phyloP scores from a whole-genome alignment of 2,797 vertebrate genomes.

The Malurus leucopterus region DNA sequence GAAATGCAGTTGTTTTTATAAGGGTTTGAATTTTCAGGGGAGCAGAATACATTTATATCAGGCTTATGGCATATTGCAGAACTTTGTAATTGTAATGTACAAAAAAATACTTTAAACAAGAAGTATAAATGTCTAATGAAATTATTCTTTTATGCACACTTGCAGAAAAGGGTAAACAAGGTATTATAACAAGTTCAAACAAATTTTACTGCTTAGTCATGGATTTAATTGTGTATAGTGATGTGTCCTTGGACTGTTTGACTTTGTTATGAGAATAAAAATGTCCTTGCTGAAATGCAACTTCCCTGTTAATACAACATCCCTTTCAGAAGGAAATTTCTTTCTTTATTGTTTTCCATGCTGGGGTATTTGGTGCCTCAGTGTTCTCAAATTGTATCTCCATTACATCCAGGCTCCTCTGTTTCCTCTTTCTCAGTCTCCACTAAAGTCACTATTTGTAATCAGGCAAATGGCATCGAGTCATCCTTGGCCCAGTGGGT shows the following conservation, averaged over 20 bases:
- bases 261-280: neutral
- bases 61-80: neutral
- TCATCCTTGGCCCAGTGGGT: neutral
- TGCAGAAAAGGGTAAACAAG: neutral
- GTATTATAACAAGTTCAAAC: neutral
- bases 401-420: neutral
- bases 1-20: neutral
- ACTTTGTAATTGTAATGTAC: neutral
- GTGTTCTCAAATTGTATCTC: neutral
- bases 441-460: neutral
- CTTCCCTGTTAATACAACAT: neutral
- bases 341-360: neutral
- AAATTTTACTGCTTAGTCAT: neutral
- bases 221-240: neutral
- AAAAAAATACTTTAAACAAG: neutral
- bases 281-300: neutral
- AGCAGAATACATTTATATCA: neutral
- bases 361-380: neutral
- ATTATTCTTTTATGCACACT: neutral
- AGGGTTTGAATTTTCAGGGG: neutral
- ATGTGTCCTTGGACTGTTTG: neutral
- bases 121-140: neutral
- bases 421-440: neutral
- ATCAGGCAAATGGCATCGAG: accelerated
- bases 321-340: neutral